Conservation (phyloP, 2,888 invertebrate species). For the Nebria salina region DNA sequence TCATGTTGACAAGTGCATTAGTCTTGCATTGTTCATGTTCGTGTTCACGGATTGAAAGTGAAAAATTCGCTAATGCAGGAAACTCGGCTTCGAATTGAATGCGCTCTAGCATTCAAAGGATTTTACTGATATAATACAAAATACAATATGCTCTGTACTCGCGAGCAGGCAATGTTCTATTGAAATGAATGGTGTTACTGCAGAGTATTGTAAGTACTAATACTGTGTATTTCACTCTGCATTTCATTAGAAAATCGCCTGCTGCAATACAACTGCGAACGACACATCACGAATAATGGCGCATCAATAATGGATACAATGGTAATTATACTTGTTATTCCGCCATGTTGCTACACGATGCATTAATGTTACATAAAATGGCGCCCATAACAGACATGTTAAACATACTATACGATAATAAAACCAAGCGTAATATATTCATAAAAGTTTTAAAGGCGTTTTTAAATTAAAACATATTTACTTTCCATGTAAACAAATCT, state of each 20-base stretch:
- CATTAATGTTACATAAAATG: neutral
- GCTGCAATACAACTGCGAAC: neutral
- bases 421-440: no score
- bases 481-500: no score
- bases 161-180: neutral
- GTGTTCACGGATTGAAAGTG: constrained; percentile 41
- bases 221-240: neutral
- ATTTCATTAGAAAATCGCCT: neutral
- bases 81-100: neutral
- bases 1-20: constrained; percentile 48
- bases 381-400: neutral
- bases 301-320: neutral
- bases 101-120: neutral
- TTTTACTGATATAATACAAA: neutral
- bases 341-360: neutral
- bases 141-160: neutral
- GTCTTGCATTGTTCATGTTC: constrained; percentile 49
- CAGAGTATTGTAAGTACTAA: neutral
- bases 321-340: neutral
- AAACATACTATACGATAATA: no score
- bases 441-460: no score
- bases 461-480: no score
- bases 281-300: neutral
- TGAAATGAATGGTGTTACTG: neutral
- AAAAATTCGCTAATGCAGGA: constrained; percentile 28